Evolutionary conservation across 2,113 vertebrate species (phyloP), one percentile per base, ranked within the genome.

Genomic region (Paramormyrops kingsleyae): DNA sequence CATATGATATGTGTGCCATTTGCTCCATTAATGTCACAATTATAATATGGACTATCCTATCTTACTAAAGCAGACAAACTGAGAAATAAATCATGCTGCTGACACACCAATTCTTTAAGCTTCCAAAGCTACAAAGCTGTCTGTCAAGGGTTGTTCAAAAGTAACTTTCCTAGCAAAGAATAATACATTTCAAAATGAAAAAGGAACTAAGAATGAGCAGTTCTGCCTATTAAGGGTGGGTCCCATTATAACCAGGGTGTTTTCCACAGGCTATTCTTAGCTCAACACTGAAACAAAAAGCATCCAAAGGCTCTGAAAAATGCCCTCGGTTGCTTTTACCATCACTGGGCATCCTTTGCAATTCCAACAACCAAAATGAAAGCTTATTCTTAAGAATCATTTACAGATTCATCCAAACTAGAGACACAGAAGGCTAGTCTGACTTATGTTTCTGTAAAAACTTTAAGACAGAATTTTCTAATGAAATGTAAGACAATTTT

Each of bases 191-290:
- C 70, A 89, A 93, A 91, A 92, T 56, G 47, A 91, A 94, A 95
- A 93, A 92, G 94, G 92, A 94, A 95, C 92, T 90, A 86, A 70
- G 62, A 89, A 90, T 89, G 49, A 87, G 91, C 56, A 92, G 90
- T 94, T 94, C 90, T 91, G 94, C 85, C 91, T 92, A 89, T 90
- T 92, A 92, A 92, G 94, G 96, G 95, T 94, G 95, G 95, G 94
- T 93, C 95, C 88, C 89, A 44, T 85, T 90, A 91, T 92, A 90
- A 91, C 92, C 89, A 89, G 93, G 92, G 92, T 91, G 93, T 89
- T 95, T 93, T 89, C 88, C 92, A 87, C 91, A 84, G 77, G 5
- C 94, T 96, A 96, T 96, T 95, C 93, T 94, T 96, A 96, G 95
- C 90, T 89, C 92, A 89, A n/a, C 89, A 87, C 90, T 90, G 91